phyloP scores from a whole-genome alignment of 2,888 invertebrate species.

The Himalopsyche kuldschensis region DNA sequence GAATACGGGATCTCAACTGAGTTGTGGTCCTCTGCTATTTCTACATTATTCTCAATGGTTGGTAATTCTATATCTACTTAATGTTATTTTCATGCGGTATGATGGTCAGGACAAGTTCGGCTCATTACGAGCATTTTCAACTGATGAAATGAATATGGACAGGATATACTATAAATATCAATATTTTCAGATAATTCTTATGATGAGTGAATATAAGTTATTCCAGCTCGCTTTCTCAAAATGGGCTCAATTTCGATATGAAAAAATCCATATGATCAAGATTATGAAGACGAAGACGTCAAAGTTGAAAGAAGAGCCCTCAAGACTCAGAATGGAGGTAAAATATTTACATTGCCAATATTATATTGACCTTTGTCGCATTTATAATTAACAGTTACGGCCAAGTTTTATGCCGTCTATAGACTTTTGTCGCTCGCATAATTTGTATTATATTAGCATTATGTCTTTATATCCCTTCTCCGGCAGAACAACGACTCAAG shows the following conservation, averaged over 20 bases:
- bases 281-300: slow-evolving; percentile 43
- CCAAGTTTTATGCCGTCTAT: too few species aligned
- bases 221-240: slow-evolving; percentile 42
- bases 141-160: too few species aligned
- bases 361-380: too few species aligned
- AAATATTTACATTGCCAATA: neutral
- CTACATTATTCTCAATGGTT: slow-evolving; percentile 12
- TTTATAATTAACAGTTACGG: too few species aligned
- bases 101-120: neutral
- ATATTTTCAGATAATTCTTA: slow-evolving; percentile 44
- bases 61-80: neutral
- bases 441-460: too few species aligned
- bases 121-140: neutral
- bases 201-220: slow-evolving; percentile 46
- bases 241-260: slow-evolving; percentile 9
- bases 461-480: too few species aligned
- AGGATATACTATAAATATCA: too few species aligned
- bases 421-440: too few species aligned
- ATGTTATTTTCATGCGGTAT: neutral
- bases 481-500: too few species aligned
- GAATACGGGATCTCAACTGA: slow-evolving; percentile 37
- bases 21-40: slow-evolving; percentile 14
- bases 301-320: slow-evolving; percentile 43
- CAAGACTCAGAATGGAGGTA: neutral
- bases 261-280: slow-evolving; percentile 41